Evolutionary conservation across 2,113 vertebrate genomes (phyloP).

Genomic region (Chloropsis cyanopogon): DNA sequence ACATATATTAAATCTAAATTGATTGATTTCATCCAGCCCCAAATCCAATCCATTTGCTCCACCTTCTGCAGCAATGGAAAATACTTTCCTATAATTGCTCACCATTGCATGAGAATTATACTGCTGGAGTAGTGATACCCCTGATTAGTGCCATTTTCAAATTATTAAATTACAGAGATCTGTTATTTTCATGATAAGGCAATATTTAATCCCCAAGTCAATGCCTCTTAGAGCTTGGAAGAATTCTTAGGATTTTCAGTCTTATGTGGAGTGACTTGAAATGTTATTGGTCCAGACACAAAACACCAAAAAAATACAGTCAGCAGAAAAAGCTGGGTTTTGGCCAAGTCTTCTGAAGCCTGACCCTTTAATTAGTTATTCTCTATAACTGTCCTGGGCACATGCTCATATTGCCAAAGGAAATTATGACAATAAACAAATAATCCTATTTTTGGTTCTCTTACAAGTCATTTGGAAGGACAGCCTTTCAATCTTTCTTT

Average conservation of each 20-base stretch:
- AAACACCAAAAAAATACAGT: background rate
- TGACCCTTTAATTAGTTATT: conserved; percentile 22
- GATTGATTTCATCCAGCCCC: background rate
- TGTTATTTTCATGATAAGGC: background rate
- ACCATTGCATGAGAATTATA: background rate
- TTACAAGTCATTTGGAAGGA: background rate
- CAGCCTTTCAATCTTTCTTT: background rate
- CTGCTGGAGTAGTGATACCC: background rate
- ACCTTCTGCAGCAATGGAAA: background rate
- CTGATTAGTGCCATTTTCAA: background rate
- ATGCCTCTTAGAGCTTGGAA: background rate
- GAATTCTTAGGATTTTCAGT: background rate
- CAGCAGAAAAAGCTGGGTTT: background rate
- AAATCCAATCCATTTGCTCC: background rate
- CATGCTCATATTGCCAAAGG: background rate
- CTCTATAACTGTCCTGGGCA: conserved; percentile 16
- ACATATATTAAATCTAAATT: background rate
- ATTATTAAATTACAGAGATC: background rate
- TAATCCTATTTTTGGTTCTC: background rate
- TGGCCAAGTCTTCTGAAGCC: background rate
- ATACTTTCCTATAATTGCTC: background rate
- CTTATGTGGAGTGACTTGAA: background rate
- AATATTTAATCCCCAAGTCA: background rate
- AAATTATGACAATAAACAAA: conserved; percentile 12
- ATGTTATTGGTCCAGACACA: background rate